Evolutionary conservation across 2,888 invertebrate species (phyloP), one percentile per base, ranked within the genome.

Genomic region (Oscheius sp.): DNA sequence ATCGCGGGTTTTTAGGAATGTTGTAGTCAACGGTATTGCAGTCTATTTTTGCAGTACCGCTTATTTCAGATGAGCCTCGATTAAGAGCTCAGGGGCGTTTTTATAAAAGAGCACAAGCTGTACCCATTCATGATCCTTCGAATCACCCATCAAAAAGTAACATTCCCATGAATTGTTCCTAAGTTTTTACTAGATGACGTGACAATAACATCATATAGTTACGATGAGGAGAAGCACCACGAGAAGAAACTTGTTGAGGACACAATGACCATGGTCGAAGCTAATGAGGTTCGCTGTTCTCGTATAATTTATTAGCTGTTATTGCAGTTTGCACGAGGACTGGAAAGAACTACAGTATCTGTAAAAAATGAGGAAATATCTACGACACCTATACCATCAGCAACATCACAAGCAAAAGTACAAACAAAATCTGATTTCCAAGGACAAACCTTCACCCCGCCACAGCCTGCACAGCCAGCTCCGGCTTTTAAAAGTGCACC

Each of bases 271-370:
- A 75, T 76, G 58, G 74, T 71, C 9, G 80, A 80, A 58, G 78
- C 75, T 6, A 64, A 69, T 53, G 78, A 78, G 43, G 80, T 80
- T 52, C 58, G 35, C 27, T 29, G 5, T 35, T 35, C 9, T 35
- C 35, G 35, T 3, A 35, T 35, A 35, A 35, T 35, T 35, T 35
- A 35, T 9, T 3, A 35, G 5, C 35, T 35, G 13, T 64, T 55
- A 25, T 76, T 80, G 52, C 66, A 80, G 80, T 76, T 78, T 21
- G 80, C 78, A 5, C 49, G 74, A 43, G 73, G 66, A 2, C 74
- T 80, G 43, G 80, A 80, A 45, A 74, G 80, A 66, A 80, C 80
- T 1, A 80, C 80, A 6, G 77, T 80, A 68, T 75, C 80, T 25
- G 76, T 79, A 35, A 77, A 75, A 59, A 61, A 66, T 3, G 66